A percentile compares a stretch with the other conserved stretches of the same genome.
phyloP scores from a whole-genome alignment of 1,140 invertebrate genomes.

The Lutraria rhynchaena region DNA sequence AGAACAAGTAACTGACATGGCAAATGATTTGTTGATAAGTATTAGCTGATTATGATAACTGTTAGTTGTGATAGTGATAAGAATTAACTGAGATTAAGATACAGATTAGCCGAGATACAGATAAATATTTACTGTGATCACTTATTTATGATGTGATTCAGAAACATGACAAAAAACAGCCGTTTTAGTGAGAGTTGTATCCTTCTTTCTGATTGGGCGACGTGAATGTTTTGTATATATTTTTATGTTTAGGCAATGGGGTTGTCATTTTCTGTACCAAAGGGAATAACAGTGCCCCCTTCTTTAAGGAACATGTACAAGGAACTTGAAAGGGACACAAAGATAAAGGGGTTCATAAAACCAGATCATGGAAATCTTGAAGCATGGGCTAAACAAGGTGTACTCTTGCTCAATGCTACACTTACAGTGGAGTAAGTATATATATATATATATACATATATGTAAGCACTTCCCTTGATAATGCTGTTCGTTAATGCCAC shows the following conservation, averaged over 20 bases:
- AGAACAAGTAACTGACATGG: too few species aligned
- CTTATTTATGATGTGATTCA: not conserved
- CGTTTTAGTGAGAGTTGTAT: not conserved
- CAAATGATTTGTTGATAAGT: too few species aligned
- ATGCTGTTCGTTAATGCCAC: too few species aligned
- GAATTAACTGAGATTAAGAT: too few species aligned
- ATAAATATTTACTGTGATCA: too few species aligned
- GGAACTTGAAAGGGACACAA: constrained; percentile 84
- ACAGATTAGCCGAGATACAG: too few species aligned
- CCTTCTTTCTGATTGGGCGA: not conserved
- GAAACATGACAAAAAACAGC: not conserved
- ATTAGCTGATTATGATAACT: too few species aligned
- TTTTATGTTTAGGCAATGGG: constrained; percentile 84
- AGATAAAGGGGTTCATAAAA: constrained; percentile 84
- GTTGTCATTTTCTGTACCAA: constrained; percentile 86
- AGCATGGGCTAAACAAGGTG: constrained; percentile 87
- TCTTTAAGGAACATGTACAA: constrained; percentile 87
- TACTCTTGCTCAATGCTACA: constrained; percentile 87
- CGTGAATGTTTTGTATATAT: not conserved
- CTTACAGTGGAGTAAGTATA: constrained; percentile 85
- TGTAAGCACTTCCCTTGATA: too few species aligned
- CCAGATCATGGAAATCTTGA: constrained; percentile 85
- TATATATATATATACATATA: too few species aligned
- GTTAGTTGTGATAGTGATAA: too few species aligned
- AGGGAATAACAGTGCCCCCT: constrained; percentile 84